These are phyloP conservation scores for Heliconius congener DNA, from an alignment of 1,140 invertebrate genomes.

Conservation along the genomic window DNA sequence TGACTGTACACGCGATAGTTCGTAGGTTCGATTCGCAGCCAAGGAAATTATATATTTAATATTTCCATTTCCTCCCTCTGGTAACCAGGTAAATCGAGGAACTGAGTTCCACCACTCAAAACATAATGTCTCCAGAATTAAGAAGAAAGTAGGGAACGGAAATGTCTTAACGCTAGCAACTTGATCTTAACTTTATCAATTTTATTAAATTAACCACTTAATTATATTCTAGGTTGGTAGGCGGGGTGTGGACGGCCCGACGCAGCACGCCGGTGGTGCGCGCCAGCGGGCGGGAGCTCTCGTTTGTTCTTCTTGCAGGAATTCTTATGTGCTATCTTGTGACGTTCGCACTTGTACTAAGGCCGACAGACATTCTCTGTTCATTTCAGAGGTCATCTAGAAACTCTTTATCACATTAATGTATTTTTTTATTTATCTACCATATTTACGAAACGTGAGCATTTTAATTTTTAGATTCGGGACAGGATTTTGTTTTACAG, in stretches of 20 bases:
- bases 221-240: conserved; percentile 80
- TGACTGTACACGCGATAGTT: too few relatives aligned
- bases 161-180: too few relatives aligned
- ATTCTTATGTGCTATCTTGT: conserved; percentile 95
- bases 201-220: too few relatives aligned
- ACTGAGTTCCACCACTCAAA: too few relatives aligned
- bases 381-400: conserved; percentile 87
- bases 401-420: neutral
- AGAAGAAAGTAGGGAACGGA: too few relatives aligned
- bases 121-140: too few relatives aligned
- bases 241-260: conserved; percentile 87
- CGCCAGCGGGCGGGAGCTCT: conserved; percentile 94
- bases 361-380: conserved; percentile 89
- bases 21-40: too few relatives aligned
- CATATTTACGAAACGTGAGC: neutral
- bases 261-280: conserved; percentile 94
- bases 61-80: too few relatives aligned
- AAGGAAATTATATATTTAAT: too few relatives aligned
- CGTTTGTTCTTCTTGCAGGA: conserved; percentile 92
- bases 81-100: too few relatives aligned
- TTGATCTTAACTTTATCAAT: too few relatives aligned
- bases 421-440: conserved; percentile 21
- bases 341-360: conserved; percentile 91
- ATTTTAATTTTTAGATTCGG: conserved; percentile 85
- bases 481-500: conserved; percentile 94